Conservation (phyloP, 2,888 invertebrate species). For the Hirtodrosophila histrioides region DNA sequence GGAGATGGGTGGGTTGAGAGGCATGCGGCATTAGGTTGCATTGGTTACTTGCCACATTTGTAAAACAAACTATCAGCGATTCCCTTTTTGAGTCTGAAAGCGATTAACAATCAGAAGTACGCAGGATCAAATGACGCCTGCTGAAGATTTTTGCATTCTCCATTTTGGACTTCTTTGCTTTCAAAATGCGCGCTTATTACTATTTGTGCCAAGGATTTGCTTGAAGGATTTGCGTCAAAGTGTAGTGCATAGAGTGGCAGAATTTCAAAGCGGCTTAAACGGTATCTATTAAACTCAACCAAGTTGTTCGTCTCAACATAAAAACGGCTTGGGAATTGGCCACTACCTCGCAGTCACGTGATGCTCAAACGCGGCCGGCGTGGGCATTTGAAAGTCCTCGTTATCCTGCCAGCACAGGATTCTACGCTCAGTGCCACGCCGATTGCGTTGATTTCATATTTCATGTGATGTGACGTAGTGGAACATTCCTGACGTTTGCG, state of each 20-base stretch:
- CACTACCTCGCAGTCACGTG: slow-evolving; percentile 84
- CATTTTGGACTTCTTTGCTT: not conserved
- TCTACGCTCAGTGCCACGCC: slow-evolving; percentile 1
- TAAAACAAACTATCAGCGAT: slow-evolving; percentile 53
- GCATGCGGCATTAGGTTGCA: not conserved
- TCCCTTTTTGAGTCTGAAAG: slow-evolving; percentile 7
- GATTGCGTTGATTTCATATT: slow-evolving; percentile 56
- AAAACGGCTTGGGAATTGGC: slow-evolving; percentile 78
- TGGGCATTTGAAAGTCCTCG: not conserved
- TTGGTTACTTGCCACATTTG: slow-evolving; percentile 46
- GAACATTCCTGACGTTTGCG: slow-evolving; percentile 81
- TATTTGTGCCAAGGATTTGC: slow-evolving; percentile 52
- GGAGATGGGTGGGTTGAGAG: not conserved
- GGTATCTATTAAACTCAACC: slow-evolving; percentile 8
- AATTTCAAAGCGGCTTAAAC: slow-evolving; percentile 5
- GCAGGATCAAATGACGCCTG: slow-evolving; percentile 34
- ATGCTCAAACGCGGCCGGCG: slow-evolving; percentile 51
- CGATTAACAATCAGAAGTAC: slow-evolving; percentile 22
- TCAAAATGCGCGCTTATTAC: slow-evolving; percentile 38
- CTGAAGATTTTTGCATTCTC: not conserved
- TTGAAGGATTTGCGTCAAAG: slow-evolving; percentile 32
- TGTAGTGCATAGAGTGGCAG: not conserved
- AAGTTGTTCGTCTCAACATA: not conserved
- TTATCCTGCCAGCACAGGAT: not conserved
- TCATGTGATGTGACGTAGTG: slow-evolving; percentile 84